A percentile compares a stretch with the other conserved stretches of the same genome.
phyloP scores from a whole-genome alignment of 2,113 vertebrate genomes.

The Tragelaphus scriptus region DNA sequence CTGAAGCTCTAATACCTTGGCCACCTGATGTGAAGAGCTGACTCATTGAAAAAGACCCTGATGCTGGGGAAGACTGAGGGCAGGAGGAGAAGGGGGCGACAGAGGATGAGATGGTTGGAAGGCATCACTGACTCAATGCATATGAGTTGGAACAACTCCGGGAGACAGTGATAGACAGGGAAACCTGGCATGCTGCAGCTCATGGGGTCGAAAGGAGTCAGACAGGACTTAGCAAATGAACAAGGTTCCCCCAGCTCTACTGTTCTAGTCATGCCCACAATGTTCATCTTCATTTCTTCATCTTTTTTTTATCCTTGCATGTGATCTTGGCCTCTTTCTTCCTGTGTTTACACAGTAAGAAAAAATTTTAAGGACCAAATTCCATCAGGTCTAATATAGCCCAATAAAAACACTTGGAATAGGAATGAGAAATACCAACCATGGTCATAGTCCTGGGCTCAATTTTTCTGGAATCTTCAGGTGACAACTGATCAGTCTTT shows the following conservation, averaged over 20 bases:
- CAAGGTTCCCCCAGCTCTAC: background rate
- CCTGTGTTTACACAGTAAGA: background rate
- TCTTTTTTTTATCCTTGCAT: background rate
- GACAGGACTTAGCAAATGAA: background rate
- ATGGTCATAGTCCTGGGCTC: background rate
- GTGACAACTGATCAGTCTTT: background rate
- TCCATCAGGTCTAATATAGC: background rate
- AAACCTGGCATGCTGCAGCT: background rate
- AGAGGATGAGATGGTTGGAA: background rate
- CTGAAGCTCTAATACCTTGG: background rate
- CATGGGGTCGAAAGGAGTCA: background rate
- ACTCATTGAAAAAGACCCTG: background rate
- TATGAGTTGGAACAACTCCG: background rate
- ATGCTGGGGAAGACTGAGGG: background rate
- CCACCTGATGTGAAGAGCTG: background rate
- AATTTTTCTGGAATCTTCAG: background rate
- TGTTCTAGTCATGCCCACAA: background rate
- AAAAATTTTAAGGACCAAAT: background rate
- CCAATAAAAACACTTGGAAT: background rate
- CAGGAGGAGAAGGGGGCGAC: background rate
- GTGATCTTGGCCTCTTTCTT: background rate
- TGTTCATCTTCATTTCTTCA: background rate
- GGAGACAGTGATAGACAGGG: background rate
- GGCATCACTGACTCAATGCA: background rate
- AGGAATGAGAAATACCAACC: background rate